Base-by-base conservation (phyloP, 2,888 invertebrate genomes). In the Chymomyza caudatula region DNA sequence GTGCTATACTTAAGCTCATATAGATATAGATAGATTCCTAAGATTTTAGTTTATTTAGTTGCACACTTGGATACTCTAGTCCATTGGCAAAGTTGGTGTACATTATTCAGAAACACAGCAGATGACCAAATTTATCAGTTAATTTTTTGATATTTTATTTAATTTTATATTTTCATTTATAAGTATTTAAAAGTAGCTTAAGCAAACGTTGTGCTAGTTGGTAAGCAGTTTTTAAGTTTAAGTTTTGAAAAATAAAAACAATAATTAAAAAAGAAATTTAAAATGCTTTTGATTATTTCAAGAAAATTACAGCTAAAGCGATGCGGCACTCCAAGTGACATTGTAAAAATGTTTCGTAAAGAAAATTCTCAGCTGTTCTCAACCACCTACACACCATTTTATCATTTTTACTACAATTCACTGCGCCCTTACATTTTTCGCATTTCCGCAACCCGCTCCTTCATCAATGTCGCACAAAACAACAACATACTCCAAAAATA, bases 21-120 rank as follows among this genome's bases (percentile, higher is more conserved):
- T 68, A 60, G 13, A n/a, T n/a, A n/a, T n/a, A n/a, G n/a, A n/a
- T n/a, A n/a, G 42, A 52, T 55, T n/a, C n/a, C 19, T 61, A 64
- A 67, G 44, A 55, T 61, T 37, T 55, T 43, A 23, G 43, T 56
- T 42, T 22, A 47, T 13, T 22, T 51, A 44, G 37, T 13, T 53
- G 23, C 53, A 23, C 23, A 53, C n/a, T 23, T 53, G 53, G 53
- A 53, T 23, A 8, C 4, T 4, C 53, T 53, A 53, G 53, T 25
- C 53, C 53, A 53, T 47, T 58, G 59, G 49, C 49, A 61, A 75
- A 75, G 67, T 53, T 76, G 60, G 43, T 81, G 84, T 84, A 84
- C 52, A 80, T 80, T 80, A 67, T 63, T 65, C 63, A 70, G 73
- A 69, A 71, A 78, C 70, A 78, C 80, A 80, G 76, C 83, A 81